Evolutionary conservation across 2,797 vertebrate genomes (phyloP), one percentile per base, ranked within the genome.

Genomic region (Paratrypauchen microcephalus): DNA sequence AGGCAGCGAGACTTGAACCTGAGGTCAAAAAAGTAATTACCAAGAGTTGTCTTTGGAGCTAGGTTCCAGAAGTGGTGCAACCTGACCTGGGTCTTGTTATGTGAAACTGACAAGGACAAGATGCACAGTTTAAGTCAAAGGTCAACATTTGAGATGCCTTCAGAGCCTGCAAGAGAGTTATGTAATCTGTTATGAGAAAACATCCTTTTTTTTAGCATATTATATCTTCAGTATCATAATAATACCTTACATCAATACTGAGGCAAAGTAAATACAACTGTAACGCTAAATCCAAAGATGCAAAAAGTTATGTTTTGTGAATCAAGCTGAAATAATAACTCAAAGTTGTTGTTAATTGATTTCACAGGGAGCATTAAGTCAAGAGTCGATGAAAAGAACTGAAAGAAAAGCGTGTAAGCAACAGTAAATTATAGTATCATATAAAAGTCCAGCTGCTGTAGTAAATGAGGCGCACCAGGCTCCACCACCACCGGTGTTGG

Each of bases 1-100:
- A 26, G 75, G 74, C 73, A 81, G 66, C 78, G 75, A 74, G 72
- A 69, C 61, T 59, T 84, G 64, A 84, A 61, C 71, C 72, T 24
- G 61, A 78, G 68, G 79, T 77, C 80, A 87, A 59, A 85, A 86
- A 85, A 73, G 66, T 79, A 67, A 88, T 92, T 92, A 92, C 91
- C 91, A 76, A 87, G 67, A 79, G 87, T 90, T 71, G 86, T 87
- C 82, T 89, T 90, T 83, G 82, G 50, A 66, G 52, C 26, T 75
- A 78, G 71, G 26, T 79, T 88, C 75, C 61, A 64, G 76, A 65
- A 24, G 70, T 45, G 0, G 57, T 79, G 64, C 78, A 58, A 55
- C 83, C 77, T 85, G 82, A 66, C 79, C 75, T 81, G 72, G 76
- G 84, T 91, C 83, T 75, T 91, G 87, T 90, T 91, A 71, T 50